Base-by-base conservation (phyloP, 2,888 invertebrate genomes). In the Notodonta ziczac region DNA sequence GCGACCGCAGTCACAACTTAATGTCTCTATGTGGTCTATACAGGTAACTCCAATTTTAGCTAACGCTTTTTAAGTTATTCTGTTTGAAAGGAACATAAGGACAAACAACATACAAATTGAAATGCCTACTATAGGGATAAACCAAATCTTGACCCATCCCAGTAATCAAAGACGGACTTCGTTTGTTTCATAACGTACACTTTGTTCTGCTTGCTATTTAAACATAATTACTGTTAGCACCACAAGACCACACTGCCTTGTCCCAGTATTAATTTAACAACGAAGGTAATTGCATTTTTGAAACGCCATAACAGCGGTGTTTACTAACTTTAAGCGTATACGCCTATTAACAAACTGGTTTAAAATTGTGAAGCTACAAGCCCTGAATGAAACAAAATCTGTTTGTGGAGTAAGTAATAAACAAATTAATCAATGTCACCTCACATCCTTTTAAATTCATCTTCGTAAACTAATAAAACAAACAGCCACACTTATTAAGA, bases 21-120 rank as follows among this genome's bases (percentile, higher is more conserved):
- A 84, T 81, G 76, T 83, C 82, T 85, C 81, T 78, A 82, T 83
- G 85, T 70, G 82, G 83, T 84, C 68, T 75, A 70, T 72, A 79
- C 78, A 78, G 77, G 83, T 60, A 59, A 70, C 62, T 67, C 58
- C 60, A 72, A 69, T 71, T 73, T 81, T 70, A 76, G 64, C 72
- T 74, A 76, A 77, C 72, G 65, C n/a, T 32, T 35, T 12, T 35
- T 12, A 35, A 12, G 35, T 46, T 46, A 46, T 46, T 4, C 5
- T n/a, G 13, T 46, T n/a, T 46, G n/a, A 46, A 10, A 0, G n/a
- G 13, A 46, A n/a, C 4, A n/a, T 46, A 5, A 46, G 46, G 9
- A 9, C 42, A 7, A 42, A 42, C 10, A 42, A 9, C 42, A 10
- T 42, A 35, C 35, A 35, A 5, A 35, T 35, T 35, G 1, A 35